Evolutionary conservation across 1,140 invertebrate genomes (phyloP), one percentile per base, ranked within the genome.

Genomic region (Drosophila ohnishii): DNA sequence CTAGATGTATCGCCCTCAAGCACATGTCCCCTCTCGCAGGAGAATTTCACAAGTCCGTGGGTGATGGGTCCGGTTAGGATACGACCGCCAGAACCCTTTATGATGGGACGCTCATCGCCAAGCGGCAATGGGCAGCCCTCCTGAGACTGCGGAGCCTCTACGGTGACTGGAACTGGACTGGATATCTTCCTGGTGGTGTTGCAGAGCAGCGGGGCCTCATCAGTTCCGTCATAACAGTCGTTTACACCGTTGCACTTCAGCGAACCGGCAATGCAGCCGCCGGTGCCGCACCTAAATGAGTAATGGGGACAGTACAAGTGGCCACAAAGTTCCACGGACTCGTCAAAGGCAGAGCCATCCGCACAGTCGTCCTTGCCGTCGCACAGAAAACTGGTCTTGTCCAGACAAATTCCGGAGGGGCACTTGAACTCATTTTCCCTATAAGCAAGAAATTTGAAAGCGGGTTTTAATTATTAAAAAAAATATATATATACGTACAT

Each of bases 201-300:
- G 62, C 90, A 87, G 1, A 90, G 53, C 37, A 64, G 25, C 6
- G 82, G 61, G 1, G 81, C 40, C 70, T 90, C 90, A 88, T 97
- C 96, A 4, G 95, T 95, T 11, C 93, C 93, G 77, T 96, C 95
- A 0, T 92, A 64, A 84, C 96, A 97, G 58, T 96, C 93, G 37
- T 86, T 85, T 3, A 91, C 76, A 0, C 93, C 93, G 87, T 96
- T 93, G 75, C 95, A 95, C 19, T 86, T 90, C 1, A 84, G 73
- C 51, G 93, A 91, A 7, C 92, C 92, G 19, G 92, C 87, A 7
- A 95, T 92, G 67, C 95, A 95, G 11, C 92, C 93, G 11, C 95
- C 94, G 56, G 94, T 94, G 13, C 92, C 85, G 69, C 95, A 95
- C 11, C 92, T 93, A 83, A 94, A 94, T 4, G 92, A 78, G 55